Evolutionary conservation across 2,888 invertebrate species (phyloP).

Genomic region (Eilema sororculum): DNA sequence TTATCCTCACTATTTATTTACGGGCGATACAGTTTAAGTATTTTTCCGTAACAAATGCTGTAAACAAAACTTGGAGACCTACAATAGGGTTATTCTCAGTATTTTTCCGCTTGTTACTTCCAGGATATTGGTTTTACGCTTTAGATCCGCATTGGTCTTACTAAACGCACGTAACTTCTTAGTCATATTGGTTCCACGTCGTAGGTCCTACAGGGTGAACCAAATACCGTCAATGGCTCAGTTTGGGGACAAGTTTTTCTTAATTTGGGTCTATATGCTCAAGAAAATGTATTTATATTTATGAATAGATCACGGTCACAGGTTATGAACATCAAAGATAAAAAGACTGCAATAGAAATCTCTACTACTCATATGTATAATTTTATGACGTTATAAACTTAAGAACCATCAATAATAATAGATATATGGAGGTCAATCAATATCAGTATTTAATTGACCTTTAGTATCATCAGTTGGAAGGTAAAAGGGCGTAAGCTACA

Average conservation of each 20-base stretch:
- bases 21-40: conserved; percentile 58
- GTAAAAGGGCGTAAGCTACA: background rate
- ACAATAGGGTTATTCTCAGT: conserved; percentile 33
- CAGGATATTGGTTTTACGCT: background rate
- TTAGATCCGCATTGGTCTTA: no score
- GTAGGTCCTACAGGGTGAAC: no score
- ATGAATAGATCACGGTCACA: no score
- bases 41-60: conserved; percentile 65
- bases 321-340: background rate
- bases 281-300: no score
- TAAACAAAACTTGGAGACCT: conserved; percentile 36
- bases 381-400: background rate
- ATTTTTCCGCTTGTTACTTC: background rate
- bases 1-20: conserved; percentile 59
- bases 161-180: no score
- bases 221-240: no score
- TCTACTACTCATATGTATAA: background rate
- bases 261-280: no score
- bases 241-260: no score
- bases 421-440: background rate
- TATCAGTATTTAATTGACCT: background rate
- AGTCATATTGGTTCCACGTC: no score
- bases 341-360: background rate
- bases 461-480: background rate
- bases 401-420: background rate